phyloP scores from a whole-genome alignment of 2,888 invertebrate species.

The Deilephila elpenor region DNA sequence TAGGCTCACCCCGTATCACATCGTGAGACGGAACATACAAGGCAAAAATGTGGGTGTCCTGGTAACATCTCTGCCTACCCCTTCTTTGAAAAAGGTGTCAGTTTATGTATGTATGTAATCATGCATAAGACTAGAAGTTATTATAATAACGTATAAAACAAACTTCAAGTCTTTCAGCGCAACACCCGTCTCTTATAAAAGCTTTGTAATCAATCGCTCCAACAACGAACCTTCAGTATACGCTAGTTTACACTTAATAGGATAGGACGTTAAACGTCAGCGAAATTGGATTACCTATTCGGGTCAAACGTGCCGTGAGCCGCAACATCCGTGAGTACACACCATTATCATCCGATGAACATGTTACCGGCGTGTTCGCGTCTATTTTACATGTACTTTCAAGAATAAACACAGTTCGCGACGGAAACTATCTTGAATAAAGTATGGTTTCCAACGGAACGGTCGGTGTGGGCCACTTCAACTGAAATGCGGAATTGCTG shows the following conservation, averaged over 20 bases:
- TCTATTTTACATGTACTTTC: constrained; percentile 34
- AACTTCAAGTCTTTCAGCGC: background rate
- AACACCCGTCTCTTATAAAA: background rate
- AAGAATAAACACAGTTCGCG: background rate
- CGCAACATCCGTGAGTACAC: constrained; percentile 37
- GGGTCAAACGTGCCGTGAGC: constrained; percentile 51
- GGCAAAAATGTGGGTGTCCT: too few species aligned
- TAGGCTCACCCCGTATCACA: too few species aligned
- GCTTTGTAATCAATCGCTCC: constrained; percentile 19
- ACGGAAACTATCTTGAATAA: too few species aligned
- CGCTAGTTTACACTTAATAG: constrained; percentile 43
- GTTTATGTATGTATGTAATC: too few species aligned
- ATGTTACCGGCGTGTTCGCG: constrained; percentile 35
- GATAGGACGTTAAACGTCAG: constrained; percentile 42
- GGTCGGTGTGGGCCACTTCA: too few species aligned
- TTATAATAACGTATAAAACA: too few species aligned
- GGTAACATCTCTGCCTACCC: too few species aligned
- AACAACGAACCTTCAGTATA: constrained; percentile 34
- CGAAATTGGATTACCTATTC: constrained; percentile 55
- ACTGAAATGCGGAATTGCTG: too few species aligned
- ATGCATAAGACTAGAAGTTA: too few species aligned
- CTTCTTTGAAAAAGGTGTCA: too few species aligned
- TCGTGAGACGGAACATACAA: too few species aligned
- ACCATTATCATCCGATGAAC: constrained; percentile 44
- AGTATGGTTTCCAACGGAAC: background rate